Percentiles rank a stretch among this genome's conserved stretches.
These are phyloP conservation scores for Hartigia nigra DNA, from an alignment of 2,888 invertebrate species.

Conservation along the genomic window DNA sequence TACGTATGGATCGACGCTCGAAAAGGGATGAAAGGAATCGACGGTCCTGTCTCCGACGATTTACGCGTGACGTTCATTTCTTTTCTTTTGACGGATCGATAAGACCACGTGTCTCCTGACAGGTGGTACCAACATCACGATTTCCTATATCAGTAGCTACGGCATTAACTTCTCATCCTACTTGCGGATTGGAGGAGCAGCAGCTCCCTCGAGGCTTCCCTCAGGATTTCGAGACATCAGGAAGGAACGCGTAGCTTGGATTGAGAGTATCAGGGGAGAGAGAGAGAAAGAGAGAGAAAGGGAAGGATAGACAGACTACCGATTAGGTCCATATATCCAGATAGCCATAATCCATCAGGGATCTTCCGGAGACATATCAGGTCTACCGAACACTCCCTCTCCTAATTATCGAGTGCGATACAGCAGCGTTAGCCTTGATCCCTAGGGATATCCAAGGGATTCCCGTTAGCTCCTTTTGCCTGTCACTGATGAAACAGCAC, in stretches of 20 bases:
- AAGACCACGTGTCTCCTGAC: background rate
- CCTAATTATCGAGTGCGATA: background rate
- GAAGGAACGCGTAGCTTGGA: background rate
- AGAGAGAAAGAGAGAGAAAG: conserved; percentile 5
- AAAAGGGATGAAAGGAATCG: background rate
- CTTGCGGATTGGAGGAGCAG: background rate
- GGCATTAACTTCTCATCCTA: background rate
- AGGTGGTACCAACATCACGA: background rate
- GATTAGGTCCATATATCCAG: background rate
- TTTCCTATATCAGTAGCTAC: background rate
- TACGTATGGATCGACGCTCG: background rate
- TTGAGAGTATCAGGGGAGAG: background rate
- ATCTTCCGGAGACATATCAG: background rate
- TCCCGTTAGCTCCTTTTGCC: background rate
- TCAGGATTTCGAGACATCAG: background rate
- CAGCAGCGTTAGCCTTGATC: background rate
- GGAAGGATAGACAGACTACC: conserved; percentile 11
- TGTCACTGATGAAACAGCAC: background rate
- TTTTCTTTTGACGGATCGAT: background rate
- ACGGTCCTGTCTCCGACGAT: background rate
- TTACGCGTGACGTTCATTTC: background rate
- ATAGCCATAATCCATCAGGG: background rate
- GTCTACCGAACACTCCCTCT: background rate
- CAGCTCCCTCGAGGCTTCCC: background rate
- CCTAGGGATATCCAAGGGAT: background rate